Conservation (phyloP, 92 coral and sea anemone species). For the Actinernus sp. region DNA sequence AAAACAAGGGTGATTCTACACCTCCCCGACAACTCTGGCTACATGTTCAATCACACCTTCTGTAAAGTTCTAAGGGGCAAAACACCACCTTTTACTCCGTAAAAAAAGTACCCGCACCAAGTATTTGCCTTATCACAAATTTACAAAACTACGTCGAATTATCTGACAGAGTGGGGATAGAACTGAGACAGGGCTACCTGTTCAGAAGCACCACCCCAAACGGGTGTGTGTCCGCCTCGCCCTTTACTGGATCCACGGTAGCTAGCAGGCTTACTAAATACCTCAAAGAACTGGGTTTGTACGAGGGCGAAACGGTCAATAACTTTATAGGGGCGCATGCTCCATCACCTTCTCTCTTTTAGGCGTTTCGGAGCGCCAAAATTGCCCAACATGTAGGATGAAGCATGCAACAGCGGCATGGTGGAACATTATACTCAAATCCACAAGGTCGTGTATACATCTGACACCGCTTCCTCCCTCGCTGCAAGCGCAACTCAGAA, state of each 20-base stretch:
- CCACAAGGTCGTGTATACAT: neutral
- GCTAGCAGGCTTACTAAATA: neutral
- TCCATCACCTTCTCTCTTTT: neutral
- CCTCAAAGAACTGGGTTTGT: neutral
- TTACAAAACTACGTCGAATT: neutral
- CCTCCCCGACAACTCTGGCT: slow-evolving; percentile 17
- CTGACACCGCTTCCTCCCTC: neutral
- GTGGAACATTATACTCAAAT: neutral
- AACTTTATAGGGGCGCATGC: neutral
- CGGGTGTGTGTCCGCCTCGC: neutral
- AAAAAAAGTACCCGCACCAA: no score
- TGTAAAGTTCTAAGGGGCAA: slow-evolving; percentile 46
- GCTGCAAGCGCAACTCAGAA: neutral
- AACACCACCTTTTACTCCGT: no score
- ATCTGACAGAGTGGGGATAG: neutral
- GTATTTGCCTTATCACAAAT: neutral
- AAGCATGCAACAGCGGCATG: neutral
- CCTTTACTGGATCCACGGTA: neutral
- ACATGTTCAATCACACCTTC: slow-evolving; percentile 31
- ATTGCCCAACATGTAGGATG: neutral
- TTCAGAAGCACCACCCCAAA: neutral
- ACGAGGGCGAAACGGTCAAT: neutral
- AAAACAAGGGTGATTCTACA: slow-evolving; percentile 4
- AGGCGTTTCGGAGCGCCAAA: neutral
- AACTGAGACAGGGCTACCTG: neutral